Conservation (phyloP, 1,140 invertebrate species). For the Trichoplusia ni region DNA sequence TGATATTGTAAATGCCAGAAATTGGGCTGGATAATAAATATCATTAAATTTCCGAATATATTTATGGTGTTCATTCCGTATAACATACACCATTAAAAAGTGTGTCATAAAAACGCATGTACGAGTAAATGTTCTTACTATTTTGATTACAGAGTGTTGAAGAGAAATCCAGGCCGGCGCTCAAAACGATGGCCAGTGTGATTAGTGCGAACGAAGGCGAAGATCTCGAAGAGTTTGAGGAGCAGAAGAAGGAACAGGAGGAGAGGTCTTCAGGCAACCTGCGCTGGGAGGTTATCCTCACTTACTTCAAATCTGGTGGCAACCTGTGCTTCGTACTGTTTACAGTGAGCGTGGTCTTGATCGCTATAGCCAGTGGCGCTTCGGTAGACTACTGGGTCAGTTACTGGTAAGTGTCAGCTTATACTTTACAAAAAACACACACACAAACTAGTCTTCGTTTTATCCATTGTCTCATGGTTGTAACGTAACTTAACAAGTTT, state of each 20-base stretch:
- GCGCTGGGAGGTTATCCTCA: conserved; percentile 82
- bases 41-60: too few species aligned
- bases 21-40: too few species aligned
- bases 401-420: conserved; percentile 81
- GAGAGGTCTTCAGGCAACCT: conserved; percentile 83
- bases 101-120: not conserved
- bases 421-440: not conserved
- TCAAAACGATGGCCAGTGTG: conserved; percentile 46
- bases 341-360: conserved; percentile 70
- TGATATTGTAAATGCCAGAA: too few species aligned
- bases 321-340: conserved; percentile 71
- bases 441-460: not conserved
- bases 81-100: not conserved
- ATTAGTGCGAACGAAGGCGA: conserved; percentile 62
- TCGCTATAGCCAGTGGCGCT: conserved; percentile 80
- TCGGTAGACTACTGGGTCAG: conserved; percentile 88
- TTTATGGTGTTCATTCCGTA: not conserved
- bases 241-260: conserved; percentile 67
- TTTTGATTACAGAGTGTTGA: conserved; percentile 47
- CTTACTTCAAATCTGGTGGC: conserved; percentile 82
- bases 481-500: too few species aligned
- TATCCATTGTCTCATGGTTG: not conserved
- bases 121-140: too few species aligned
- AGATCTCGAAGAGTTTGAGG: conserved; percentile 73
- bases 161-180: conserved; percentile 48